Base-by-base conservation (phyloP, 2,888 invertebrate genomes). In the Oligia strigilis region DNA sequence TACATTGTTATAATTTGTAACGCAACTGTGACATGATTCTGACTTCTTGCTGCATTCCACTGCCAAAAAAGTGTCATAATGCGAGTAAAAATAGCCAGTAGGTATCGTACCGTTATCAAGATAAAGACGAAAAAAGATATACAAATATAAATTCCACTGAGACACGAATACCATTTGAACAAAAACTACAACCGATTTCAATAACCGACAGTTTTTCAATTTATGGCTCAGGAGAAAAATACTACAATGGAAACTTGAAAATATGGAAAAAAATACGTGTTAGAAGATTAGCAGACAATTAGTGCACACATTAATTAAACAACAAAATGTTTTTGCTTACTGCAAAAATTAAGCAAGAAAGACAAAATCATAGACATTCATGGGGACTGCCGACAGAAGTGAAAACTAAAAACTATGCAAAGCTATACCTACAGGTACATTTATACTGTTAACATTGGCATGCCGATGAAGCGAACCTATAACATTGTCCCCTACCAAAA, bases 151-250 rank as follows among this genome's bases (percentile, higher is more conserved):
- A 86, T 75, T 81, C 70, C 75, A 78, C 66, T 80, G 80, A 55
- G 55, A 70, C 71, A 75, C 80, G 74, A 86, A 77, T 77, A 77
- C 75, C 14, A 40, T 71, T 75, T 40, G 60, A 40, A 78, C 75
- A 85, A 86, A 85, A 86, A 85, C 60, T 86, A 49, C 36, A 64
- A 80, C 46, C 64, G 72, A 72, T 86, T 86, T 86, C 77, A 83
- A 86, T 80, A 84, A 72, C 84, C 80, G 84, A 23, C 84, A 83
- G 58, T 80, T 80, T 84, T 80, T 77, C 66, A 65, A 82, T 84
- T 74, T 84, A 77, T 72, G 40, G 1, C 29, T 70, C 36, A 60
- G 62, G 72, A 60, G 52, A 64, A 52, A 77, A 69, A 72, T 49
- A 64, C 36, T 71, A 64, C 70, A 73, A 65, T 83, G 75, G 29